phyloP scores from a whole-genome alignment of 2,888 invertebrate genomes.

The Sepioteuthis lessoniana region DNA sequence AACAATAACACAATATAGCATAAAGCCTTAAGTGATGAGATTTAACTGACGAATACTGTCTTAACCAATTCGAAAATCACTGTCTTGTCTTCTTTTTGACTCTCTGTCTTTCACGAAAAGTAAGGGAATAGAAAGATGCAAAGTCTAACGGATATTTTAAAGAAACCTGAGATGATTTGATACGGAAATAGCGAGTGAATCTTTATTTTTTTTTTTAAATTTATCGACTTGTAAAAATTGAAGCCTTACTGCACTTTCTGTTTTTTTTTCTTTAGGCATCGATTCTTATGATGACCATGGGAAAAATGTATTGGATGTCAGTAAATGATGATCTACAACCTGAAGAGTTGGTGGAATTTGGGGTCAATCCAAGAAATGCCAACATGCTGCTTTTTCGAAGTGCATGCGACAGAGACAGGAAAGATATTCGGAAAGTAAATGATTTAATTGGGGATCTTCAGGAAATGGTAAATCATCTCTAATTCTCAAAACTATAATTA shows the following conservation, averaged over 20 bases:
- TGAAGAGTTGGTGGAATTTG: background rate
- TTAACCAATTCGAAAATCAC: too few species aligned
- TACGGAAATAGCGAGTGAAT: too few species aligned
- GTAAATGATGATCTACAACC: background rate
- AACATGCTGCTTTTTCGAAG: constrained; percentile 4
- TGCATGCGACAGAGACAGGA: background rate
- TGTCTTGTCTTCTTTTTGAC: too few species aligned
- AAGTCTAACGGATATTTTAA: too few species aligned
- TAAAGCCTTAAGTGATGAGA: too few species aligned
- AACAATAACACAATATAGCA: too few species aligned
- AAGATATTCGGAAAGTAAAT: background rate
- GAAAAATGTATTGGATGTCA: background rate
- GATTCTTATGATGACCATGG: background rate
- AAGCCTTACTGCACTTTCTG: background rate
- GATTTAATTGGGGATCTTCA: background rate
- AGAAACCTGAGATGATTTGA: too few species aligned
- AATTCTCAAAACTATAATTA: background rate
- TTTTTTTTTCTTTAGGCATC: background rate
- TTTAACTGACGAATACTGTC: too few species aligned
- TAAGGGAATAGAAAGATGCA: too few species aligned
- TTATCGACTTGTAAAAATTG: background rate
- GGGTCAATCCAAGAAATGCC: constrained; percentile 17
- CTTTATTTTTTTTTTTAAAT: too few species aligned
- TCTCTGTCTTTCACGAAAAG: too few species aligned
- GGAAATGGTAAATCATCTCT: background rate